phyloP scores from a whole-genome alignment of 2,113 vertebrate genomes.

The Triplophysa dalaica region DNA sequence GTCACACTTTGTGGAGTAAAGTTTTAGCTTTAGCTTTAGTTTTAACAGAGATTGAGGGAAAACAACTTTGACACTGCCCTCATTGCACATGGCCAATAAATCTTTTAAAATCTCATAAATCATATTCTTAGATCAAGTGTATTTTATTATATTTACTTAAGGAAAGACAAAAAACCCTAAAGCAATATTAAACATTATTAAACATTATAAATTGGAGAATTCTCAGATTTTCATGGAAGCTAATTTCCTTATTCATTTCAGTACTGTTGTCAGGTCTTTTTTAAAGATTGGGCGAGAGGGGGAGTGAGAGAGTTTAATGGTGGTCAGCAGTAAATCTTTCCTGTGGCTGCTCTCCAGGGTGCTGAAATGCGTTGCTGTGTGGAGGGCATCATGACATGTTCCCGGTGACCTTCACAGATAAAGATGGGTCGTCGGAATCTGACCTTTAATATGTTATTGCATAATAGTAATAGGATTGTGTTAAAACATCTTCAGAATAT shows the following conservation, averaged over 20 bases:
- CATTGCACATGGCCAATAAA: too few relatives aligned
- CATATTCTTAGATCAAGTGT: background rate
- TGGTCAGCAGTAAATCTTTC: constrained; percentile 34
- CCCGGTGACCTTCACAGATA: constrained; percentile 16
- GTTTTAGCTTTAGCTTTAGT: too few relatives aligned
- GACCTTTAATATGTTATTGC: constrained; percentile 45
- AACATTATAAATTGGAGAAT: background rate
- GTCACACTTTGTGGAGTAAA: too few relatives aligned
- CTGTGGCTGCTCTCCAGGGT: constrained; percentile 60
- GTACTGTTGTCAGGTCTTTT: constrained; percentile 2
- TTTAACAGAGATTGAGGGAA: too few relatives aligned
- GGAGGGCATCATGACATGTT: constrained; percentile 14
- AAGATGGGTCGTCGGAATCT: constrained; percentile 24
- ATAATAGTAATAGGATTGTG: constrained; percentile 46
- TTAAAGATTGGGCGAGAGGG: constrained; percentile 11
- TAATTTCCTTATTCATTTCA: background rate
- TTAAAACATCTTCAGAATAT: background rate
- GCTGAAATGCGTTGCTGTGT: constrained; percentile 55
- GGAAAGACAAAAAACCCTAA: background rate
- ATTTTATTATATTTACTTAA: background rate
- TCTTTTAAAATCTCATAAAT: background rate
- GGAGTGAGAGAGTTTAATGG: constrained; percentile 16
- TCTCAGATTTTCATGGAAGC: background rate
- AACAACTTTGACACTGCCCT: too few relatives aligned
- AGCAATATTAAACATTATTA: background rate